Evolutionary conservation across 2,797 vertebrate genomes (phyloP).

Genomic region (Arnoldichthys spilopterus): DNA sequence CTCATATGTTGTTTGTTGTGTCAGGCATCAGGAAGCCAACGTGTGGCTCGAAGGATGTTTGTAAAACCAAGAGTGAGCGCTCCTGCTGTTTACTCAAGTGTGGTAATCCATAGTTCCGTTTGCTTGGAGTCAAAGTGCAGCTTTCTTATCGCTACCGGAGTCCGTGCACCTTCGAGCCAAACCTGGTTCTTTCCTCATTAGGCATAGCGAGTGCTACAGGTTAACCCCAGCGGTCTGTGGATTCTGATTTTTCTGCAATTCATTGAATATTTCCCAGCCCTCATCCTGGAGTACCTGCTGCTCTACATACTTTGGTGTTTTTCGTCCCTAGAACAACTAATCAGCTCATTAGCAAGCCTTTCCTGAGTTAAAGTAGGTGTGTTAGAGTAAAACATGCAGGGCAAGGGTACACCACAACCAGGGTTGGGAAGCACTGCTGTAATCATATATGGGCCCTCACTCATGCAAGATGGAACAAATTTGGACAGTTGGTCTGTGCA

Average conservation of each 20-base stretch:
- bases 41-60: slow-evolving; percentile 55
- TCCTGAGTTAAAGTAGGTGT: background rate
- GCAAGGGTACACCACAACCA: background rate
- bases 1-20: slow-evolving; percentile 40
- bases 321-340: background rate
- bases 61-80: slow-evolving; percentile 52
- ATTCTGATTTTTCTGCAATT: slow-evolving; percentile 7
- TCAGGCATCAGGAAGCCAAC: slow-evolving; percentile 52
- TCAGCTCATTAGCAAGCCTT: background rate
- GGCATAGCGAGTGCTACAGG: background rate
- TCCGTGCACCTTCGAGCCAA: slow-evolving; percentile 3
- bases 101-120: slow-evolving; percentile 59
- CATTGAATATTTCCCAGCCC: background rate
- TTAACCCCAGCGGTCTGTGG: background rate
- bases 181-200: slow-evolving; percentile 21
- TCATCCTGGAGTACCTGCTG: background rate
- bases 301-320: background rate
- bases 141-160: slow-evolving; percentile 52
- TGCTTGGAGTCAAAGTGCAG: slow-evolving; percentile 55
- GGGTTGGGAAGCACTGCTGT: background rate
- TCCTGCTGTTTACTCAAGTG: slow-evolving; percentile 53
- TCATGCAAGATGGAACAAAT: background rate
- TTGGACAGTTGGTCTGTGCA: slow-evolving; percentile 17
- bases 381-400: background rate
- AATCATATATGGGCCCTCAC: slow-evolving; percentile 38